phyloP scores from a whole-genome alignment of 2,113 vertebrate species.

The Cyprinodon tularosa region DNA sequence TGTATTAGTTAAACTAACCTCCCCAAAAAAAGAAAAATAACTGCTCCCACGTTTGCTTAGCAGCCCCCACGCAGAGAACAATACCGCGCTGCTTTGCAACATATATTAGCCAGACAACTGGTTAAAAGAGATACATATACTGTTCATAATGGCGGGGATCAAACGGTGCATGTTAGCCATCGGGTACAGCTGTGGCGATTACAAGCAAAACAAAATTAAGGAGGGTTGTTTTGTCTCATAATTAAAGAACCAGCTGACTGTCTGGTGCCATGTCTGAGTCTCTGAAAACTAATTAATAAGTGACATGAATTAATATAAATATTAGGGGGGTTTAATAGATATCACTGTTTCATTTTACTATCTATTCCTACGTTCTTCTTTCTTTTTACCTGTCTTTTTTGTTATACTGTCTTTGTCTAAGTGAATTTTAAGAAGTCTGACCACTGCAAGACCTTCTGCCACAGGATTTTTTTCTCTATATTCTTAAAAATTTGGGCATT shows the following conservation, averaged over 20 bases:
- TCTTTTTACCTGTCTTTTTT: background rate
- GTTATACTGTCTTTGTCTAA: background rate
- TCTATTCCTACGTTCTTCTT: background rate
- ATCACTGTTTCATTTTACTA: background rate
- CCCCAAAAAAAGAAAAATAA: constrained; percentile 1
- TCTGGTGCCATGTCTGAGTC: background rate
- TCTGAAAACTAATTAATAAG: background rate
- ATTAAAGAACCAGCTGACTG: background rate
- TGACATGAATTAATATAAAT: background rate
- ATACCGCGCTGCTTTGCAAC: constrained; percentile 22
- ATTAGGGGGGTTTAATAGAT: no score
- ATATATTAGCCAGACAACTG: constrained; percentile 30
- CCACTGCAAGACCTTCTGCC: background rate
- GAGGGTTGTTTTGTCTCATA: background rate
- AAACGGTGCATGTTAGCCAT: constrained; percentile 28
- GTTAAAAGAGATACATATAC: constrained; percentile 34
- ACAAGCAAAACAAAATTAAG: background rate
- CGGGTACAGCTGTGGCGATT: constrained; percentile 1
- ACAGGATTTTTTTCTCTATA: background rate
- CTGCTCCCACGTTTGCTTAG: background rate
- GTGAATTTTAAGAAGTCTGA: background rate
- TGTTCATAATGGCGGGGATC: constrained; percentile 34
- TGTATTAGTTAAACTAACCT: background rate
- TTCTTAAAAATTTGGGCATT: background rate
- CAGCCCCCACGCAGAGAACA: constrained; percentile 10